Base-by-base conservation (phyloP, 2,888 invertebrate genomes). In the Sinelater perroti region DNA sequence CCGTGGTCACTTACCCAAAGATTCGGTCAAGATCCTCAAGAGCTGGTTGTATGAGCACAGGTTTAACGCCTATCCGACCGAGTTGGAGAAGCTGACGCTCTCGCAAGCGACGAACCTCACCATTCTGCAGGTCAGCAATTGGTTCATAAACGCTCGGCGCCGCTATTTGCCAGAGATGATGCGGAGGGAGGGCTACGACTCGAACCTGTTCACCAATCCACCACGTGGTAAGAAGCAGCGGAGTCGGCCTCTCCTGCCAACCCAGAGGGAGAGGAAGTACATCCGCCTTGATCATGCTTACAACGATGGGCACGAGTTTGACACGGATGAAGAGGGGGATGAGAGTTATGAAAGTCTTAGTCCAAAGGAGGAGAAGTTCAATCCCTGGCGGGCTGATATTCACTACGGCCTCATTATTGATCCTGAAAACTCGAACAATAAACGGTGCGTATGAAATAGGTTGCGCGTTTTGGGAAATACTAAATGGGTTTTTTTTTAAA, bases 51-150 rank as follows among this genome's bases (percentile, higher is more conserved):
- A 78, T 40, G 78, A 78, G 56, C 78, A 78, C 56, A 62, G 78
- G 44, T 78, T 78, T 54, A 78, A 78, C 65, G 78, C 78, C 0
- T 78, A 78, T 65, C 78, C 78, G 0, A 78, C 77, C 2, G 78
- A 78, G 69, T 71, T 76, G n/a, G 78, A 78, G 55, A 78, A 78
- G 54, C 73, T 77, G 52, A 71, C 75, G 6, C 63, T 78, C 5
- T 77, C 78, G 2, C 76, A 77, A 65, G 77, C 77, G 52, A 78
- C 78, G 1, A 74, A 75, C 56, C 63, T 78, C 21, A 78, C 78
- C 2, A 77, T 78, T 28, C 64, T 78, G 7, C 78, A 78, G 65
- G 78, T 78, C 24, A 77, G 77, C 62, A 78, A 78, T 63, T 78
- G 78, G 78, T 78, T 78, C 64, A 78, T 78, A 33, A 78, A 78